These are phyloP conservation scores for Procapra przewalskii DNA, from an alignment of 2,113 vertebrate genomes.

Conservation along the genomic window DNA sequence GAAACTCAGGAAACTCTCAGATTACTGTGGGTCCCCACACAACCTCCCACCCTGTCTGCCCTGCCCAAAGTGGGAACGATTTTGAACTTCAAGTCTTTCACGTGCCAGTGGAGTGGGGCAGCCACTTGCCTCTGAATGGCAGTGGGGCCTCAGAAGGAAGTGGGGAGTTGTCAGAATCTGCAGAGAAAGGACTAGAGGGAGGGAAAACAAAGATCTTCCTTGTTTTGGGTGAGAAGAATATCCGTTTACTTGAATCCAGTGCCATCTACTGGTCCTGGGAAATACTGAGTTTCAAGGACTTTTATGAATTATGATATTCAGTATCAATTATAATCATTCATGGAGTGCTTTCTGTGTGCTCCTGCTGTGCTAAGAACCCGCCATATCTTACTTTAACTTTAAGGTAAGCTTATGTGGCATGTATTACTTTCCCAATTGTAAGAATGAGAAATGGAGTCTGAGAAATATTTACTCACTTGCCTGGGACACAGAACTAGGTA, in stretches of 20 bases:
- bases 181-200: neutral
- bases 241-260: neutral
- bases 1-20: neutral
- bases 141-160: neutral
- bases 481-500: neutral
- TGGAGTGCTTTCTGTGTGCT: neutral
- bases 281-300: neutral
- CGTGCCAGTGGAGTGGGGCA: accelerated
- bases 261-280: neutral
- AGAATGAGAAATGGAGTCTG: neutral
- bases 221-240: neutral
- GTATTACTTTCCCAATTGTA: neutral
- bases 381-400: neutral
- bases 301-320: neutral
- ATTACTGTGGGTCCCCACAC: neutral
- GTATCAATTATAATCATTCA: neutral
- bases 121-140: neutral
- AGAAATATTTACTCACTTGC: neutral
- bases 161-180: neutral
- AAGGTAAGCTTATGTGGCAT: neutral
- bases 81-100: neutral
- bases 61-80: neutral
- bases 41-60: neutral
- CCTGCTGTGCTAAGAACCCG: neutral
- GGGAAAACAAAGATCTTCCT: neutral